Conservation (phyloP, 2,888 invertebrate species). For the Apoda limacodes region DNA sequence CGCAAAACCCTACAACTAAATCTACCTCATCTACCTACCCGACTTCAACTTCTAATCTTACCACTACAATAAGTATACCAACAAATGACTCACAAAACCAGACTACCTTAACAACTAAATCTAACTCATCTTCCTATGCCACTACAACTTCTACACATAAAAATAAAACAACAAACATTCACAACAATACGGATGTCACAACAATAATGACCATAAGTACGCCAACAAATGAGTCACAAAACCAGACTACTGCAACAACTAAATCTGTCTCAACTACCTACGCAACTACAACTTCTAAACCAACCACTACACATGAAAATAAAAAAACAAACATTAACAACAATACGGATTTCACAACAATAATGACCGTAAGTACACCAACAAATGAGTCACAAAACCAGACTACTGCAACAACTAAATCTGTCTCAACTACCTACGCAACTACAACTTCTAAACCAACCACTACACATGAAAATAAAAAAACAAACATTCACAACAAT, state of each 20-base stretch:
- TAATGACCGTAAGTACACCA: conserved; percentile 5
- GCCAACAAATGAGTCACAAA: conserved; percentile 2
- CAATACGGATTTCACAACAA: conserved; percentile 1
- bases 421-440: conserved; percentile 9
- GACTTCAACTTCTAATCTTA: neutral
- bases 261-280: conserved; percentile 12
- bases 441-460: conserved; percentile 7
- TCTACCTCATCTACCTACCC: too few relatives aligned
- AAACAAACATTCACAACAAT: neutral
- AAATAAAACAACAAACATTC: too few relatives aligned
- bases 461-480: conserved; percentile 3
- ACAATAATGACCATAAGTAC: conserved; percentile 4
- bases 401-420: conserved; percentile 11
- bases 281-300: conserved; percentile 6
- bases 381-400: conserved; percentile 1
- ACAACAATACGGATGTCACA: conserved; percentile 1
- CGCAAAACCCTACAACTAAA: too few relatives aligned
- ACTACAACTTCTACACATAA: conserved; percentile 6
- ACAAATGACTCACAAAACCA: conserved; percentile 1
- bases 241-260: conserved; percentile 8
- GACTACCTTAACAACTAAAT: conserved; percentile 11
- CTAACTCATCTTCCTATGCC: conserved; percentile 9
- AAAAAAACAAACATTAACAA: too few relatives aligned
- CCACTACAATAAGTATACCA: conserved; percentile 5
- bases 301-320: conserved; percentile 4